Base-by-base conservation (phyloP, 2,113 vertebrate genomes). In the Microcebus lehilahytsara region DNA sequence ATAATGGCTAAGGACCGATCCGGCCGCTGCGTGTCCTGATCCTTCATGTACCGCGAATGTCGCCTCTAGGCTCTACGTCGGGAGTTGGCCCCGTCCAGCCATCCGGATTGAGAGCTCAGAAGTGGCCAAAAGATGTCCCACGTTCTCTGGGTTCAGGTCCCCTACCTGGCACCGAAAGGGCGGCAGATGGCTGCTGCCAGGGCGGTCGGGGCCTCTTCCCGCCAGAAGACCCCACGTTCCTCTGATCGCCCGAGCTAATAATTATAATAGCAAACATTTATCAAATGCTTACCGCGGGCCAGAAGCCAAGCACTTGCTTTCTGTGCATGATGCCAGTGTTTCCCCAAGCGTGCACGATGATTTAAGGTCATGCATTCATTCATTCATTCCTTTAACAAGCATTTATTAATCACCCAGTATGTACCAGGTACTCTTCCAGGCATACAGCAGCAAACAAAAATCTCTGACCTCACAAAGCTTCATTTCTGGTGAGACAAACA, bases 21-120 rank as follows among this genome's bases (percentile, higher is more conserved):
- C 17, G 71, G 80, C 40, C 22, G 0, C 2, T 22, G 0, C 9
- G 0, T 16, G 23, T 84, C 58, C 79, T 20, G 37, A 40, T 40
- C 72, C 67, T 58, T 49, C 30, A 0, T 10, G 10, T 13, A 23
- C 85, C 4, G 0, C 6, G 17, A 51, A n/a, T 37, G 6, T 37
- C 64, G 53, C 83, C 74, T 37, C 27, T 2, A 40, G 78, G 27
- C 27, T 2, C 74, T 37, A 46, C 23, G 46, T 49, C 79, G 56
- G 20, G 23, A 5, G 53, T 81, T 13, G 67, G 23, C 53, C 20
- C 19, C 7, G 51, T 30, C 84, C 83, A n/a, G 53, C 85, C 1
- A 0, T 62, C 67, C 9, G 69, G 27, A 80, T 19, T 0, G 0
- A 40, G 85, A 20, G 11, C 49, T 53, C 66, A 72, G 75, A 83